Conservation (phyloP, 1,140 invertebrate genomes). For the Phocides pigmalion region DNA sequence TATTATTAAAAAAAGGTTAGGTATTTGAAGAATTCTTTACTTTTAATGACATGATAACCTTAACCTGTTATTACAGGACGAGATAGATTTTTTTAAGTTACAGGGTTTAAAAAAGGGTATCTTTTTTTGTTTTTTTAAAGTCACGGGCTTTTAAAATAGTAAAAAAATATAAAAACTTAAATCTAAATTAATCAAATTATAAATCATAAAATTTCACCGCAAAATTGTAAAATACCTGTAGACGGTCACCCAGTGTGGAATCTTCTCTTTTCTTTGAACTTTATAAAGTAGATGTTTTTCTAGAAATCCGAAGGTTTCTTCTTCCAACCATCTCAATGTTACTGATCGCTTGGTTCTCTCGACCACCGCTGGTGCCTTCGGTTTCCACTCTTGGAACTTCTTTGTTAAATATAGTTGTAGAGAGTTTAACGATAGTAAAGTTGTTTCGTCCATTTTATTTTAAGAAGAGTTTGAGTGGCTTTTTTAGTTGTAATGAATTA, state of each 20-base stretch:
- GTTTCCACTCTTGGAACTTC: conserved; percentile 48
- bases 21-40: too few relatives aligned
- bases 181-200: too few relatives aligned
- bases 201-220: too few relatives aligned
- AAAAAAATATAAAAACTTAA: too few relatives aligned
- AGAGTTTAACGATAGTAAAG: conserved; percentile 19
- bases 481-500: too few relatives aligned
- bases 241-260: conserved; percentile 62
- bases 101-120: too few relatives aligned
- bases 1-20: too few relatives aligned
- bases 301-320: conserved; percentile 48
- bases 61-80: too few relatives aligned
- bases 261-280: conserved; percentile 67
- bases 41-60: too few relatives aligned
- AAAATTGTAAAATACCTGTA: conserved; percentile 58
- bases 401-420: conserved; percentile 45
- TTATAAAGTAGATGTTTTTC: conserved; percentile 53
- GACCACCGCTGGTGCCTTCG: conserved; percentile 50
- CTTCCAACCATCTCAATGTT: conserved; percentile 47
- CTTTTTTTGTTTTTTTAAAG: too few relatives aligned
- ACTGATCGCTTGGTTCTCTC: conserved; percentile 51
- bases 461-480: neutral
- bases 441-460: neutral
- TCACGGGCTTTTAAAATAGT: too few relatives aligned
- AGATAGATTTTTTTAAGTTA: too few relatives aligned